Evolutionary conservation across 2,888 invertebrate species (phyloP).

Genomic region (Dolomedes plantarius): DNA sequence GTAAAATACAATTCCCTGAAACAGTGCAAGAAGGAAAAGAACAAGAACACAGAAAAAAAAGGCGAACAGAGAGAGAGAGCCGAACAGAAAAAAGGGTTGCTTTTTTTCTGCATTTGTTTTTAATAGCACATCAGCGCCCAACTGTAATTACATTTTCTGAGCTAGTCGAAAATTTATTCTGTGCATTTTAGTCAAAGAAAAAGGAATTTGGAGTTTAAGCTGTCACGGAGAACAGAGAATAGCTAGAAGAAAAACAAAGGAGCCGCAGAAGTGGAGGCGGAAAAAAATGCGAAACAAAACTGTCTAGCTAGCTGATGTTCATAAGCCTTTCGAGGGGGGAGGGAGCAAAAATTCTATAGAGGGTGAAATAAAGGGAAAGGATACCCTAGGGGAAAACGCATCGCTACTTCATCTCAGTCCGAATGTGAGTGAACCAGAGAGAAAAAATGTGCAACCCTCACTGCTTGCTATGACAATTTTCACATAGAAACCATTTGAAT

Average conservation of each 20-base stretch:
- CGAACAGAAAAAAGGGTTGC: background rate
- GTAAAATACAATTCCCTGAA: conserved; percentile 44
- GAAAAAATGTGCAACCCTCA: background rate
- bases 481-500: conserved; percentile 62
- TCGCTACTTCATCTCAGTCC: background rate
- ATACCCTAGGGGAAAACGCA: conserved; percentile 36
- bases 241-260: conserved; percentile 34
- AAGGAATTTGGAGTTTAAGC: conserved; percentile 62
- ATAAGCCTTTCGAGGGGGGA: conserved; percentile 33
- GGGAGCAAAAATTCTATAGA: conserved; percentile 38
- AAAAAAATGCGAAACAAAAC: conserved; percentile 33
- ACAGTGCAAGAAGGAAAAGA: conserved; percentile 26
- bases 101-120: conserved; percentile 41
- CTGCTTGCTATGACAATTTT: conserved; percentile 63
- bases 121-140: conserved; percentile 48
- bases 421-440: too few relatives aligned
- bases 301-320: conserved; percentile 50
- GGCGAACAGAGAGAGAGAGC: background rate
- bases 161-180: conserved; percentile 51
- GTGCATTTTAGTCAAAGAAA: conserved; percentile 38
- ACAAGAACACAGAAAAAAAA: conserved; percentile 8
- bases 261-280: conserved; percentile 8
- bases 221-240: conserved; percentile 51
- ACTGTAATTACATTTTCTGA: conserved; percentile 66
- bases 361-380: conserved; percentile 43